Base-by-base conservation (phyloP, 1,140 invertebrate species). In the Drosophila yakuba region DNA sequence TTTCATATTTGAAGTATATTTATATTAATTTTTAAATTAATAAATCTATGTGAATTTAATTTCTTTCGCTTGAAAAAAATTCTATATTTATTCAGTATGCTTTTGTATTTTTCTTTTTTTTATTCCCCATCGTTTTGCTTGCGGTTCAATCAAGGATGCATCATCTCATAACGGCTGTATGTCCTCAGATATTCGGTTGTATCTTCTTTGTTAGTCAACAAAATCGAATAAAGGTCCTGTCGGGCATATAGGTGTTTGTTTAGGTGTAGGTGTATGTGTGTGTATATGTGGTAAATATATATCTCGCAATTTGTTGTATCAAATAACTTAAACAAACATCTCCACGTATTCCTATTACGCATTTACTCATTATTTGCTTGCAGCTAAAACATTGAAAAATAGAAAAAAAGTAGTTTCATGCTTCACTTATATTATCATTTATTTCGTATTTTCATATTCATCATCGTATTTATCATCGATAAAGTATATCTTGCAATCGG, bases 1-100 rank as follows among this genome's bases (percentile, higher is more conserved):
- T 74, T 64, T 80, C 76, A 80, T 89, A 76, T 83, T 68, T 78
- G 84, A 88, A 89, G 84, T 88, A 89, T 83, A 78, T 79, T 80
- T 89, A 86, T 73, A 71, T 86, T 86, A 88, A 80, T 80, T 89
- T 83, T 88, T 88, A 89, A 89, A 89, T 88, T 89, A 88, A 88
- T 88, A 88, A 88, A 89, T 89, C 84, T 89, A 89, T 80, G 67
- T 78, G 76, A 89, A 89, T 80, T 80, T 57, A 58, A 88, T 89
- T 83, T 81, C 74, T 73, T 78, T 89, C 84, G 80, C 80, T 61
- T 74, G 84, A 88, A 89, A 89, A 86, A 88, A 88, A 88, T 73
- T 85, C 75, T 83, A 79, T 74, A 58, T 79, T 71, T 71, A 71
- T 71, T 71, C 64, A 68, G 64, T 68, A 68, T 68, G 64, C 64